Conservation (phyloP, 1,140 invertebrate genomes). For the Anadara kagoshimensis region DNA sequence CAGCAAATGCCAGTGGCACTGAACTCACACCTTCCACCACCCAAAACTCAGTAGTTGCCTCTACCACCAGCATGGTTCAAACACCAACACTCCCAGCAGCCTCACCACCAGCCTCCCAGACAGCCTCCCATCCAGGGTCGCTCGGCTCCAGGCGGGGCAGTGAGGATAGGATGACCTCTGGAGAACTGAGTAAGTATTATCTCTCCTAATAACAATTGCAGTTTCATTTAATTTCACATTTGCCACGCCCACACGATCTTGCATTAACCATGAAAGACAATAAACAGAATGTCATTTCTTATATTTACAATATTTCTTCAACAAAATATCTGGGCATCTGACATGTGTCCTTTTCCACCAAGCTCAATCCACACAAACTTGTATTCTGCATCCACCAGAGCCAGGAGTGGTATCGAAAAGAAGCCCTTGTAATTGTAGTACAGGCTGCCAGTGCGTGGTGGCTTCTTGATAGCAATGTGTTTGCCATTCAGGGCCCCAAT, state of each 20-base stretch:
- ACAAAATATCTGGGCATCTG: conserved; percentile 49
- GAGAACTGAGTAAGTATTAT: conserved; percentile 5
- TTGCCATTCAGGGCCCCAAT: conserved; percentile 47
- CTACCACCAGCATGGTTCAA: not conserved
- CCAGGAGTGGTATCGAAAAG: conserved; percentile 34
- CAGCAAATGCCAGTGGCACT: conserved; percentile 1
- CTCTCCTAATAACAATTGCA: too few species aligned
- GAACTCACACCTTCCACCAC: conserved; percentile 1
- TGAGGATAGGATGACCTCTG: conserved; percentile 4
- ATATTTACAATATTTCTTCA: too few species aligned
- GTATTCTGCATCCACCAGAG: conserved; percentile 44
- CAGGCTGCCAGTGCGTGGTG: conserved; percentile 26
- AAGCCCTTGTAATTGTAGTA: conserved; percentile 44
- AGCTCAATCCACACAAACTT: conserved; percentile 43
- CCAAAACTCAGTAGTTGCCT: conserved; percentile 11
- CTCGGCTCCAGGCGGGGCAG: conserved; percentile 1
- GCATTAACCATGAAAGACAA: too few species aligned
- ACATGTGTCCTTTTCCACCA: conserved; percentile 39
- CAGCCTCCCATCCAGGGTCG: not conserved
- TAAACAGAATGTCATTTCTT: too few species aligned
- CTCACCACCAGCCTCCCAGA: too few species aligned
- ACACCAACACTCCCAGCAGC: conserved; percentile 8
- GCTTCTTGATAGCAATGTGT: conserved; percentile 34
- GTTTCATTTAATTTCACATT: too few species aligned
- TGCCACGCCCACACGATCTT: too few species aligned